These are phyloP conservation scores for Parasteatoda lunata DNA, from an alignment of 2,888 invertebrate genomes.

Conservation along the genomic window DNA sequence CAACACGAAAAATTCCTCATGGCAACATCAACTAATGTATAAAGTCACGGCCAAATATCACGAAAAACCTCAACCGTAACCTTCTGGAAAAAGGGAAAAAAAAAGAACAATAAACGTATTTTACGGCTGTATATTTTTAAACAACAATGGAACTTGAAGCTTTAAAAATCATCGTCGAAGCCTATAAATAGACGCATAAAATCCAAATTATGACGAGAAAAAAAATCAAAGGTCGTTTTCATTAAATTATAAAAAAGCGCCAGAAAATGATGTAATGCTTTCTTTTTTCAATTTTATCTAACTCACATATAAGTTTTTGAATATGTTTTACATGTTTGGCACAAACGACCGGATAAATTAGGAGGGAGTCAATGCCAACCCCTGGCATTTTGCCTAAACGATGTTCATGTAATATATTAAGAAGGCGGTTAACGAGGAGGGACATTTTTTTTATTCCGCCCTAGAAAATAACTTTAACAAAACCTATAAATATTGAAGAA, in stretches of 20 bases:
- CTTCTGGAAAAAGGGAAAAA: too few relatives aligned
- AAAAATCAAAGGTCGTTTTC: conserved; percentile 8
- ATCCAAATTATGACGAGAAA: neutral
- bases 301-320: conserved; percentile 6
- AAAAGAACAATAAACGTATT: too few relatives aligned
- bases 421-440: too few relatives aligned
- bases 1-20: too few relatives aligned
- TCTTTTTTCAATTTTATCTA: neutral
- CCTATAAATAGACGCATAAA: neutral
- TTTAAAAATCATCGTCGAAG: neutral
- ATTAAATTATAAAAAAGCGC: conserved; percentile 4
- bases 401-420: neutral
- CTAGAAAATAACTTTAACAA: too few relatives aligned
- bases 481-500: too few relatives aligned
- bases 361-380: conserved; percentile 14
- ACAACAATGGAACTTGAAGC: neutral
- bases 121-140: too few relatives aligned
- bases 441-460: too few relatives aligned
- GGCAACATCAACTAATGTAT: too few relatives aligned
- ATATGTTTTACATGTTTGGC: conserved; percentile 14
- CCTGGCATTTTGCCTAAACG: conserved; percentile 20
- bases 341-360: neutral
- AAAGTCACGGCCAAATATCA: too few relatives aligned
- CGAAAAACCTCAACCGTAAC: too few relatives aligned
- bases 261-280: neutral